phyloP scores from a whole-genome alignment of 23 tunicate genomes.

The Trididemnum nubilum region DNA sequence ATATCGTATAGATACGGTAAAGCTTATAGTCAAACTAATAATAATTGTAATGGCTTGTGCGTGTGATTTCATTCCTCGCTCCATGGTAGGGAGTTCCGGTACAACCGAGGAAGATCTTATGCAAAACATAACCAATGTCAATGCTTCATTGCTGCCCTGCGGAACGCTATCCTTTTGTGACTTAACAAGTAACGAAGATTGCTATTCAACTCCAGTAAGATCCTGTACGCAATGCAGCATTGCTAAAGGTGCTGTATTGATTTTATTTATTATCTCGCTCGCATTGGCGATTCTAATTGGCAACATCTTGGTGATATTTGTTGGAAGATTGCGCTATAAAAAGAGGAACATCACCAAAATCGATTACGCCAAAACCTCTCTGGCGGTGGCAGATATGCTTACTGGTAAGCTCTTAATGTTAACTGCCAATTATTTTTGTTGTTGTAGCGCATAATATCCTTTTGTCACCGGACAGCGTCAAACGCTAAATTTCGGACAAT shows the following conservation, averaged over 20 bases:
- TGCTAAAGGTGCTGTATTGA: not conserved
- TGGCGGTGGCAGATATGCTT: slow-evolving; percentile 35
- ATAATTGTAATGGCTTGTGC: too few species aligned
- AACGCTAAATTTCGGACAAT: too few species aligned
- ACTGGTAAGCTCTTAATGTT: not conserved
- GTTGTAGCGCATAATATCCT: too few species aligned
- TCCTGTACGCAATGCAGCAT: not conserved
- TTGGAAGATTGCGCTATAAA: not conserved
- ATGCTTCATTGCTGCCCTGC: too few species aligned
- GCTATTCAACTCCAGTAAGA: not conserved
- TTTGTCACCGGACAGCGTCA: too few species aligned
- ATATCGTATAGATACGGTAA: too few species aligned
- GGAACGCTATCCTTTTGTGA: not conserved
- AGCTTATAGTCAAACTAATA: too few species aligned
- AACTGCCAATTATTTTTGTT: too few species aligned
- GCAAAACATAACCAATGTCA: too few species aligned
- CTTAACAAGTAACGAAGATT: not conserved
- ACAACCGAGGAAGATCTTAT: too few species aligned
- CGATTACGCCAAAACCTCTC: not conserved
- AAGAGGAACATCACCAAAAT: not conserved
- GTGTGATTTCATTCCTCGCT: too few species aligned
- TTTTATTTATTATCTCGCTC: not conserved
- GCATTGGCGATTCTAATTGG: slow-evolving; percentile 18
- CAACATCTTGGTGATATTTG: not conserved
- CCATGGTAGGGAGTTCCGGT: too few species aligned